These are phyloP conservation scores for Oeneis ivallda DNA, from an alignment of 2,888 invertebrate species.

Conservation along the genomic window DNA sequence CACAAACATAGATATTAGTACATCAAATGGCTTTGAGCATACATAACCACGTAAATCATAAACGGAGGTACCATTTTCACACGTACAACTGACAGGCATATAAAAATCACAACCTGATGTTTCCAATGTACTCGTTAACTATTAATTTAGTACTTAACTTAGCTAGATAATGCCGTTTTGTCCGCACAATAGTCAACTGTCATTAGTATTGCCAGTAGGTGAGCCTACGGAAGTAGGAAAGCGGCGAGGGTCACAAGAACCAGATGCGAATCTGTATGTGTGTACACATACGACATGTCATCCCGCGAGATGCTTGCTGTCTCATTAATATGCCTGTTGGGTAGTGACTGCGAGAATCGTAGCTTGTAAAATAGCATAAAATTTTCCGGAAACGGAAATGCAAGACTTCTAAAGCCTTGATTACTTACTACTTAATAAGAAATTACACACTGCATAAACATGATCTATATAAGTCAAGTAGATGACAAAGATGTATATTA, in stretches of 20 bases:
- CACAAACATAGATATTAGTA: too few species aligned
- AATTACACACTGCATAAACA: too few species aligned
- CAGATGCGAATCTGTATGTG: slow-evolving; percentile 43
- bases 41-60: neutral
- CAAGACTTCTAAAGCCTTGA: neutral
- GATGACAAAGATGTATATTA: too few species aligned
- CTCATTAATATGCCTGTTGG: slow-evolving; percentile 41
- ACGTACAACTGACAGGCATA: slow-evolving; percentile 10
- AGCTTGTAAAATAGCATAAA: neutral
- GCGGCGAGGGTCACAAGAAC: slow-evolving; percentile 55
- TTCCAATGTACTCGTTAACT: slow-evolving; percentile 27
- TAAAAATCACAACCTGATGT: slow-evolving; percentile 22
- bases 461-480: too few species aligned
- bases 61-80: too few species aligned
- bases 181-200: slow-evolving; percentile 35
- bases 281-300: slow-evolving; percentile 36
- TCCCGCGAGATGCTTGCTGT: slow-evolving; percentile 47
- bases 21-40: neutral
- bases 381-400: slow-evolving; percentile 11
- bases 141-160: slow-evolving; percentile 24
- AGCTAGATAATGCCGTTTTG: slow-evolving; percentile 31
- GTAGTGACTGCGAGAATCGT: slow-evolving; percentile 15
- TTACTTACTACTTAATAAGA: too few species aligned
- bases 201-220: slow-evolving; percentile 63
- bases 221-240: slow-evolving; percentile 74